Evolutionary conservation across 2,797 vertebrate species (phyloP).

Genomic region (Acanthornis magna): DNA sequence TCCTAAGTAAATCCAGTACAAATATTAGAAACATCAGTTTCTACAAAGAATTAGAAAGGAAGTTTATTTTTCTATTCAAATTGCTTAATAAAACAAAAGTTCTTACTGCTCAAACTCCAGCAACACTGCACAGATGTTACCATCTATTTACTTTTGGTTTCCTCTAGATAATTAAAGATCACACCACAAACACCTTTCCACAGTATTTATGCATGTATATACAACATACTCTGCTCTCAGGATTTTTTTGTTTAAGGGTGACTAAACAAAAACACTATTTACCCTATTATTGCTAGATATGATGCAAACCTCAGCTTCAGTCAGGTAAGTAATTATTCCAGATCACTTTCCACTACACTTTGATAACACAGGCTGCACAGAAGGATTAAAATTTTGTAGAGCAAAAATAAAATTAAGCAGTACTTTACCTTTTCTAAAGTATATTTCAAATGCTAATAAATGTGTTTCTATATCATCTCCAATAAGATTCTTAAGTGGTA

Average conservation of each 20-base stretch:
- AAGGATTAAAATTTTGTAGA: neutral
- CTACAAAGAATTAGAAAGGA: neutral
- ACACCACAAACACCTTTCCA: neutral
- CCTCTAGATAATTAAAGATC: neutral
- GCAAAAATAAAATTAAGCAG: neutral
- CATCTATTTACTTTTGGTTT: neutral
- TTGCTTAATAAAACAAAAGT: neutral
- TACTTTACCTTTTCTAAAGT: slow-evolving; percentile 81
- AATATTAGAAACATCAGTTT: neutral
- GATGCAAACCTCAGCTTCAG: neutral
- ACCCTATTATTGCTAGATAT: neutral
- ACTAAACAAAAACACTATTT: neutral
- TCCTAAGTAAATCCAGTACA: neutral
- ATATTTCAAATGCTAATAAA: slow-evolving; percentile 83
- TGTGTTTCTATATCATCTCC: slow-evolving; percentile 80
- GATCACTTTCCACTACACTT: neutral
- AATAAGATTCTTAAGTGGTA: slow-evolving; percentile 79
- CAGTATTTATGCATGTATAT: neutral
- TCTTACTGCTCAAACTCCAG: neutral
- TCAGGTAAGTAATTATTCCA: neutral
- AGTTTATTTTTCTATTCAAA: neutral
- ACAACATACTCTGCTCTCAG: neutral
- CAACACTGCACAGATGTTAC: neutral
- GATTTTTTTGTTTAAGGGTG: neutral
- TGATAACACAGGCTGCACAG: neutral